phyloP scores from a whole-genome alignment of 2,888 invertebrate genomes.

The Theristus sp. region DNA sequence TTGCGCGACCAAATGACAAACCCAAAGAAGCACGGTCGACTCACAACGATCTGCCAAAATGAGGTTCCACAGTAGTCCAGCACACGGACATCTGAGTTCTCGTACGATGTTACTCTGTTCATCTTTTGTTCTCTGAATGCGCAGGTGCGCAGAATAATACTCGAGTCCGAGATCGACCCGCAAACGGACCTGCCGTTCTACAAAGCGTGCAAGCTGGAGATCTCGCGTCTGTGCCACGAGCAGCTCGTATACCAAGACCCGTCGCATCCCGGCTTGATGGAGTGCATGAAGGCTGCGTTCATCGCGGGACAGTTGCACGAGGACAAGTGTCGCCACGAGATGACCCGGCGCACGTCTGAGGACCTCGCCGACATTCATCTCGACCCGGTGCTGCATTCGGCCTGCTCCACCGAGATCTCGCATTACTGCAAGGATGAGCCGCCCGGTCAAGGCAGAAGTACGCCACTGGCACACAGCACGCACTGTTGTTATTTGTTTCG shows the following conservation, averaged over 20 bases:
- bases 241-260: conserved; percentile 28
- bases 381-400: conserved; percentile 70
- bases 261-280: conserved; percentile 43
- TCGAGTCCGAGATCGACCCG: conserved; percentile 54
- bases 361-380: conserved; percentile 81
- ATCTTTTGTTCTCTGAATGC: conserved; percentile 14
- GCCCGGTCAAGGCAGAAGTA: conserved; percentile 66
- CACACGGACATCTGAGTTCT: too few relatives aligned
- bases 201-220: conserved; percentile 46
- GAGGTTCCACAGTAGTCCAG: neutral
- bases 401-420: conserved; percentile 57
- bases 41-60: neutral
- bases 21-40: neutral
- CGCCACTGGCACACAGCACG: conserved; percentile 7
- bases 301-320: neutral
- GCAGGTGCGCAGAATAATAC: conserved; percentile 16
- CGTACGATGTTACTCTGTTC: neutral
- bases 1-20: neutral
- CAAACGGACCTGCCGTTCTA: conserved; percentile 69
- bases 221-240: conserved; percentile 18
- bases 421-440: conserved; percentile 40
- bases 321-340: conserved; percentile 41
- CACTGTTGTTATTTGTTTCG: neutral
- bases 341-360: conserved; percentile 63
- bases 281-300: conserved; percentile 56